Base-by-base conservation (phyloP, 2,797 vertebrate genomes). In the Tangara arthus region DNA sequence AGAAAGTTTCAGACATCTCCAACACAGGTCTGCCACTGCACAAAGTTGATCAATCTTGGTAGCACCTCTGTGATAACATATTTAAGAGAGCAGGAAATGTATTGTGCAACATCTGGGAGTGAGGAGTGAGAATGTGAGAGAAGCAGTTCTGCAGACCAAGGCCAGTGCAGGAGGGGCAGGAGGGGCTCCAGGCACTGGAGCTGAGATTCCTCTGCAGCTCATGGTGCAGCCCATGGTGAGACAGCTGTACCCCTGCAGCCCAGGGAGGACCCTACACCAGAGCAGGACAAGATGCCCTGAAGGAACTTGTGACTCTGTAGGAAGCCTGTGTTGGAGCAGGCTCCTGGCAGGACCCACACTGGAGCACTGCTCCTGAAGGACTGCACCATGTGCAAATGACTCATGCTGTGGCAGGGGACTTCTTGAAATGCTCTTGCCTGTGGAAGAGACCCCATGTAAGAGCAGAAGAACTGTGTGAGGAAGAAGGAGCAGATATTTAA, bases 191-290 rank as follows among this genome's bases (percentile, higher is more conserved):
- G 28, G 14, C 1, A 1, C 30, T 2, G 2, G 17, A 65, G 46
- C 75, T 34, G 35, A 76, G 35, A 15, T 55, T 61, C 18, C 11
- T 6, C 32, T 75, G 28, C 46, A 70, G 41, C 10, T 32, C 6
- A 0, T 56, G 41, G 14, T 12, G 37, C 28, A 84, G 64, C 22
- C 30, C 15, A 4, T 2, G 22, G 41, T 10, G 57, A 27, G 7
- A n/a, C 26, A 77, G 15, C 23, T 56, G 37, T n/a, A 1, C 3
- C 14, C 13, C 65, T 65, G 28, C 24, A 71, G 23, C 15, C 15
- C 9, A 0, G 1, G 9, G 39, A 30, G 12, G 11, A 63, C 7
- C 5, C 32, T 42, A 46, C 0, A 2, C 1, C 1, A 1, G 32
- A 44, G 59, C 41, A 56, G 6, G 16, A 6, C 0, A 2, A 16